Evolutionary conservation across 2,888 invertebrate genomes (phyloP).

Genomic region (Pseudococcus longispinus): DNA sequence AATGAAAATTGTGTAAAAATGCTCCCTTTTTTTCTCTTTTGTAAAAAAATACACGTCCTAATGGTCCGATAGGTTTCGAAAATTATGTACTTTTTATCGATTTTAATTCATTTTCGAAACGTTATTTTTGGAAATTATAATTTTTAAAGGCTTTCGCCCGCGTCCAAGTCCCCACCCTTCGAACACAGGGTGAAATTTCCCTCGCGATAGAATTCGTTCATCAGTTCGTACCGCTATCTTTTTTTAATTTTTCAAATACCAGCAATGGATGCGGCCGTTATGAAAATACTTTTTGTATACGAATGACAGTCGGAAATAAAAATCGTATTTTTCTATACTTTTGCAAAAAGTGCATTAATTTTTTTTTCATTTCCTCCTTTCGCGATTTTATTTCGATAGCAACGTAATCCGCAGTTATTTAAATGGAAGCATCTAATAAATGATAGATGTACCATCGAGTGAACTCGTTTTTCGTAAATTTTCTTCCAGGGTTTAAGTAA

Average conservation of each 20-base stretch:
- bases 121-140: neutral
- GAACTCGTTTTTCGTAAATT: neutral
- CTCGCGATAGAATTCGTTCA: neutral
- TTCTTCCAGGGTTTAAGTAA: neutral
- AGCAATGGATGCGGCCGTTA: neutral
- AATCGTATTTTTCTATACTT: neutral
- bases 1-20: neutral
- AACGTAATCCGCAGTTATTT: neutral
- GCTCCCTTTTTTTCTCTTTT: neutral
- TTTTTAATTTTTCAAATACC: slow-evolving; percentile 1
- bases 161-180: neutral
- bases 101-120: neutral
- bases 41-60: neutral
- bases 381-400: slow-evolving; percentile 21
- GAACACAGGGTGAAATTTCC: neutral
- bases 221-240: neutral
- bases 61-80: neutral
- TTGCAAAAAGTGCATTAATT: neutral
- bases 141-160: neutral
- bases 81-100: neutral
- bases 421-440: neutral
- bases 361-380: slow-evolving; percentile 35
- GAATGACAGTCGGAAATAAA: slow-evolving; percentile 32
- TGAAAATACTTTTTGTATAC: neutral
- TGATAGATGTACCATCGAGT: neutral